A percentile compares a stretch with the other conserved stretches of the same genome.
phyloP scores from a whole-genome alignment of 1,140 invertebrate species.

The Drosophila athabasca region DNA sequence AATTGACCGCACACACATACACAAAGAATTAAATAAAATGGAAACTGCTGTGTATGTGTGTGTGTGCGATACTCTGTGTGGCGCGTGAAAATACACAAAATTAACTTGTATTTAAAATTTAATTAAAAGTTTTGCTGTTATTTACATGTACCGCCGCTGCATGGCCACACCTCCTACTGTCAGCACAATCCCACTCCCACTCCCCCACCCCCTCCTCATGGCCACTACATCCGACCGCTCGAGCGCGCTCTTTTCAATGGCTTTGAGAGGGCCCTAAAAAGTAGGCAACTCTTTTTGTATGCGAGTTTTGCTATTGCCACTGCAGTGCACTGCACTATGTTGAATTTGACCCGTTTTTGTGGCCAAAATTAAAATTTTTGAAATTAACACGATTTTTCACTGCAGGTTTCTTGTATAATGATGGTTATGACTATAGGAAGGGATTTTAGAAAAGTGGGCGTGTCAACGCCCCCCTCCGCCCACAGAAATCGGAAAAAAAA shows the following conservation, averaged over 20 bases:
- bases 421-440: too few species aligned
- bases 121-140: constrained; percentile 81
- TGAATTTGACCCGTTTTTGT: too few species aligned
- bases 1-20: constrained; percentile 27
- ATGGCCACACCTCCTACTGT: neutral
- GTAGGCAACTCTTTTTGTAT: constrained; percentile 5
- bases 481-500: too few species aligned
- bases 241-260: neutral
- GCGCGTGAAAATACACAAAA: constrained; percentile 73
- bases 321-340: too few species aligned
- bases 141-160: constrained; percentile 54
- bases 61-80: constrained; percentile 15
- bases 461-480: too few species aligned
- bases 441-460: too few species aligned
- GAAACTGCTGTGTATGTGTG: constrained; percentile 16
- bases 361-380: too few species aligned
- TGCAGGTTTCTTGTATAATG: too few species aligned
- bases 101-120: constrained; percentile 83
- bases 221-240: neutral
- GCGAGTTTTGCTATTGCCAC: constrained; percentile 10
- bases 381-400: too few species aligned
- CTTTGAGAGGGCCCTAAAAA: too few species aligned
- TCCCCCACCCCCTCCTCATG: neutral
- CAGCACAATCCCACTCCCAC: too few species aligned
- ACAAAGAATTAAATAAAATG: constrained; percentile 42